Conservation (phyloP, 2,113 vertebrate species). For the Mohoua ochrocephala region DNA sequence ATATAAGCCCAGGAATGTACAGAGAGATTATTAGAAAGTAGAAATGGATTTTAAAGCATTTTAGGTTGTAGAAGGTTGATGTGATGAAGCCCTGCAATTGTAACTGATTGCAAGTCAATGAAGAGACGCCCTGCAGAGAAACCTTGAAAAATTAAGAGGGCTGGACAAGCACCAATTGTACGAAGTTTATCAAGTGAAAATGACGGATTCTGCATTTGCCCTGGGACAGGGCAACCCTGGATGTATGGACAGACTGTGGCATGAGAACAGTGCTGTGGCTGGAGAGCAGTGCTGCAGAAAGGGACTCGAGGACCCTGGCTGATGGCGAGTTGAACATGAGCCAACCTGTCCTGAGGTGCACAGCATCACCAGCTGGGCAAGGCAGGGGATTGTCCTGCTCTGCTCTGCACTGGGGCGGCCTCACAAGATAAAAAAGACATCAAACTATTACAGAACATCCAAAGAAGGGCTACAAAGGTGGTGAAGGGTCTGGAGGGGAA, state of each 20-base stretch:
- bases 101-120: not conserved
- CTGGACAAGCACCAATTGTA: not conserved
- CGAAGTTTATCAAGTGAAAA: not conserved
- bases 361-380: fast-evolving
- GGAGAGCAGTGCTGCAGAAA: not conserved
- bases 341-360: not conserved
- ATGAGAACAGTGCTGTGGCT: not conserved
- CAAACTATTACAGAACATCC: not conserved
- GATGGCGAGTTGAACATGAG: fast-evolving
- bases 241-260: not conserved
- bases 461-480: not conserved
- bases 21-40: not conserved
- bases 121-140: not conserved
- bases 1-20: not conserved
- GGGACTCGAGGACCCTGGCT: fast-evolving
- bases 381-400: not conserved
- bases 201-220: not conserved
- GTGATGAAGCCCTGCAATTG: not conserved
- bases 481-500: not conserved
- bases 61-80: not conserved
- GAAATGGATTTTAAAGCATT: constrained; percentile 15
- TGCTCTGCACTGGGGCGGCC: fast-evolving
- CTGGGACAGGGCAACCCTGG: not conserved
- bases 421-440: not conserved
- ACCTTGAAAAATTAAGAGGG: not conserved